Base-by-base conservation (phyloP, 2,888 invertebrate genomes). In the Conchocele bisecta region DNA sequence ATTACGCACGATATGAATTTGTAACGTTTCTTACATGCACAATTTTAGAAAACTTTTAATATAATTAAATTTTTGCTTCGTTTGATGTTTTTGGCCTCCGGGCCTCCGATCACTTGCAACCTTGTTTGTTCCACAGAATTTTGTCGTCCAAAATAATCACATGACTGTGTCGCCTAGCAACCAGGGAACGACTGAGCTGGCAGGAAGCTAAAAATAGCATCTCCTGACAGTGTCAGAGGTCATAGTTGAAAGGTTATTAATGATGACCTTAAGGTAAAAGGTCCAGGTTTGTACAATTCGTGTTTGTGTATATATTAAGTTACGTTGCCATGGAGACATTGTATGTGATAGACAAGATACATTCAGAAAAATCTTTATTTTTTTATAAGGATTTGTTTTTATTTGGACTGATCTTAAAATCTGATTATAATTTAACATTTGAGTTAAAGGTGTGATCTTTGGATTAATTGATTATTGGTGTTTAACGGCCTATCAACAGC, bases 61-160 rank as follows among this genome's bases (percentile, higher is more conserved):
- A 44, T 44, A 11, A 15, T 44, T 44, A 17, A 9, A 4, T 15
- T 44, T 26, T 44, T 17, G 22, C 26, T 6, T 44, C 22, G 31
- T 31, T 51, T n/a, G 51, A 51, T 48, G 46, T 54, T 54, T 42
- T 37, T 65, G 58, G 69, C 63, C 71, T 68, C 53, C 54, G 7
- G 53, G 73, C 60, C 68, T 68, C 26, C 24, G 68, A 67, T 75
- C 67, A 68, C 71, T 75, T 67, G 71, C 63, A 64, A 29, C 51
- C 48, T 68, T 67, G 51, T 68, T 70, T 75, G 67, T 75, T 71
- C 71, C 53, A 56, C 75, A 75, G 75, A 75, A 33, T 44, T 56
- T 59, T 67, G 57, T 69, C 56, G 44, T 66, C 31, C 54, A 59
- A 56, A 51, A 41, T 51, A 50, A 60, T 75, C 70, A 63, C 57